Evolutionary conservation across 2,113 vertebrate species (phyloP).

Genomic region (Peucedramus taeniatus): DNA sequence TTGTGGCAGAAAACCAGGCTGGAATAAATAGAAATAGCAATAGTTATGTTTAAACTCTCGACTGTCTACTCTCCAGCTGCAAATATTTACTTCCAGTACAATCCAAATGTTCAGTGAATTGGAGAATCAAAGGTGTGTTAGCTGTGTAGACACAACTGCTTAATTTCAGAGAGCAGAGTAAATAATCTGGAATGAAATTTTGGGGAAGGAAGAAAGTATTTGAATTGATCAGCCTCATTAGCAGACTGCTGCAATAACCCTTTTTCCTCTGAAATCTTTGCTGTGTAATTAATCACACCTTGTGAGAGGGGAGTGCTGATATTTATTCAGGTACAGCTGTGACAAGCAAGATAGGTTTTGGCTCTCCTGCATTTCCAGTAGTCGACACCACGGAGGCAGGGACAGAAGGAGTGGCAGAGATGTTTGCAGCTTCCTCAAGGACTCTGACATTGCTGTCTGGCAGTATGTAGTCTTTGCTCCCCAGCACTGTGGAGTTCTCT

Average conservation of each 20-base stretch:
- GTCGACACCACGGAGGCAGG: background rate
- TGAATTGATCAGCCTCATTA: slow-evolving; percentile 60
- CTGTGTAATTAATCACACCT: slow-evolving; percentile 1
- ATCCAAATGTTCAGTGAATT: slow-evolving; percentile 71
- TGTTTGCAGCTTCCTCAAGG: background rate
- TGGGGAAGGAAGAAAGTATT: slow-evolving; percentile 4
- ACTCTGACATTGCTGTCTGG: background rate
- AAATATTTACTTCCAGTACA: slow-evolving; percentile 62
- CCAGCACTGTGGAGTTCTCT: background rate
- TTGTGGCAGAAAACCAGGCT: background rate
- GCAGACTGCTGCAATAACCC: background rate
- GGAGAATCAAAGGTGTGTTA: slow-evolving; percentile 70
- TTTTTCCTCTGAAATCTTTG: background rate
- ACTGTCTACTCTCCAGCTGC: slow-evolving; percentile 11
- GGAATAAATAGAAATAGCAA: slow-evolving; percentile 33
- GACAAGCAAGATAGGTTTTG: background rate
- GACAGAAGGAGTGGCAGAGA: background rate
- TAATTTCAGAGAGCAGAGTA: slow-evolving; percentile 65
- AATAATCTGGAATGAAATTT: slow-evolving; percentile 48
- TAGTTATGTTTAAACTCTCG: slow-evolving; percentile 36
- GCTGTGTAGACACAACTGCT: slow-evolving; percentile 64
- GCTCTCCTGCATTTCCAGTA: background rate
- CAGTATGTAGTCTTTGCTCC: background rate
- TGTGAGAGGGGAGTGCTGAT: background rate
- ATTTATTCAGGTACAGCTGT: background rate